Evolutionary conservation across 2,113 vertebrate species (phyloP), one percentile per base, ranked within the genome.

Genomic region (Hepsetus odoe): DNA sequence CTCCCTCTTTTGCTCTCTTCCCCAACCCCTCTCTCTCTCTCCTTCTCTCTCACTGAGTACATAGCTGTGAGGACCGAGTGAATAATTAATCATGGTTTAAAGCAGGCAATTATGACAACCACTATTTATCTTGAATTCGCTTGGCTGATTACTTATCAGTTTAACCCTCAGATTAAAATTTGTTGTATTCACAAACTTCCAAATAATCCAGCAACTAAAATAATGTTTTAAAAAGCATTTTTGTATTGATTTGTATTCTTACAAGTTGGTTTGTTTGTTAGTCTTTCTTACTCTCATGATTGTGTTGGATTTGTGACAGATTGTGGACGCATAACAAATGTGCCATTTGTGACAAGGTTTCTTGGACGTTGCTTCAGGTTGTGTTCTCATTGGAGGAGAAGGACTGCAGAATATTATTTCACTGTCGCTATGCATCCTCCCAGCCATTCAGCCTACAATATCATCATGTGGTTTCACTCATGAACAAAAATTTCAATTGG

Each of bases 31-130:
- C n/a, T 9, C 22, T 49, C 73, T 24, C 65, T 24, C 49, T 40
- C 62, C 7, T 20, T 51, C 5, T 24, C 20, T 32, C 46, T 35
- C 30, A 28, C 16, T 44, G 55, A 88, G 80, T 85, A 88, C 85
- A 90, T 86, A 89, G 89, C 90, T 90, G 83, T 78, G 28, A 89
- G 90, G 81, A 79, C 59, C 20, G 11, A 62, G 53, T 90, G 85
- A 91, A 92, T 91, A 82, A 91, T 91, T 91, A 62, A 93, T 90
- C 64, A 73, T 53, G 72, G 76, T 87, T 89, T 87, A 85, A 85
- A 86, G 64, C 42, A 82, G 46, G 56, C 70, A 61, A 68, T 86
- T 85, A 85, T 65, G 72, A 81, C 72, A 18, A 79, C 44, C 66
- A 90, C 88, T 87, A 85, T 88, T 87, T 82, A 79, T 84, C 55